Evolutionary conservation across 2,113 vertebrate species (phyloP).

Genomic region (Hydrolagus affinis): DNA sequence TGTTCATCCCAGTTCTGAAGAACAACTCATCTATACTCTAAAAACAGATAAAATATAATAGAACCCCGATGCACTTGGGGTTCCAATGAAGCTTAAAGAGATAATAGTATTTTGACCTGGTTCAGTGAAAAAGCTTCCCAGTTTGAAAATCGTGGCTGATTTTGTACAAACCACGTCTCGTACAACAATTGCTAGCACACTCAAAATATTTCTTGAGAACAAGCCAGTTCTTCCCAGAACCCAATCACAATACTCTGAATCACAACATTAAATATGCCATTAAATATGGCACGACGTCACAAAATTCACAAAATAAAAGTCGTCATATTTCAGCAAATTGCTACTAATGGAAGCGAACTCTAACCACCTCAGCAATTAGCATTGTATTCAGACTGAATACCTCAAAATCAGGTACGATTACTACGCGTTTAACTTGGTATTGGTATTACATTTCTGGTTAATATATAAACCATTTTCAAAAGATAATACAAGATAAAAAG

Average conservation of each 20-base stretch:
- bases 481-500: slow-evolving; percentile 11
- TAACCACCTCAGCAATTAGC: slow-evolving; percentile 18
- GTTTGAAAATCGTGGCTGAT: neutral
- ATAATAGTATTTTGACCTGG: slow-evolving; percentile 18
- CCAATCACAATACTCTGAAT: slow-evolving; percentile 10
- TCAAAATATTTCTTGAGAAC: neutral
- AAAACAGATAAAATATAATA: slow-evolving; percentile 8
- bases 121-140: neutral
- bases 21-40: neutral
- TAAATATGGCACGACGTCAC: neutral
- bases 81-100: slow-evolving; percentile 13
- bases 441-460: slow-evolving; percentile 5
- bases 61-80: neutral
- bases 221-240: slow-evolving; percentile 24
- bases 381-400: slow-evolving; percentile 23
- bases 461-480: slow-evolving; percentile 23
- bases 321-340: slow-evolving; percentile 22
- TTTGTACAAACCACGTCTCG: neutral
- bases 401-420: neutral
- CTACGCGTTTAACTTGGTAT: slow-evolving; percentile 1
- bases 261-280: neutral
- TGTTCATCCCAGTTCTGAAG: slow-evolving; percentile 12
- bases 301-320: slow-evolving; percentile 21
- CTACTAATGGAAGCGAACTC: slow-evolving; percentile 13
- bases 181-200: slow-evolving; percentile 5